Evolutionary conservation across 1,140 invertebrate genomes (phyloP).

Genomic region (Tribolium madens): DNA sequence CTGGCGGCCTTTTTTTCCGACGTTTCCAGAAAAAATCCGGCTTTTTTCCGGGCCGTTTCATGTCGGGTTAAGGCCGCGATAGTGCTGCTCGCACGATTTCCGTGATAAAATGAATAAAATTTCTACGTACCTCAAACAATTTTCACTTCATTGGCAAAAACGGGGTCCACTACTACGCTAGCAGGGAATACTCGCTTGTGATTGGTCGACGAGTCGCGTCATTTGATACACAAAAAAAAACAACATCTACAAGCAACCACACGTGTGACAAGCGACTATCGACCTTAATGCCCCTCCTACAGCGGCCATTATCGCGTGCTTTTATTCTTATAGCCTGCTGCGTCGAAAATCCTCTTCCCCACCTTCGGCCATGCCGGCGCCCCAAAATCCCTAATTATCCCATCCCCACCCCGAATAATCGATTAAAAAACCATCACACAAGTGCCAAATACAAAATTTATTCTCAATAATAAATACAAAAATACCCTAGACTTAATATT

Average conservation of each 20-base stretch:
- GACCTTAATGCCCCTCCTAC: neutral
- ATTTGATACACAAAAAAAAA: conserved; percentile 65
- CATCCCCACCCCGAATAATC: conserved; percentile 16
- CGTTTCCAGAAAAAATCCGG: conserved; percentile 50
- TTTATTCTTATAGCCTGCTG: neutral
- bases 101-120: conserved; percentile 66
- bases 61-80: conserved; percentile 49
- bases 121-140: conserved; percentile 66
- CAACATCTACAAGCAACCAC: conserved; percentile 55
- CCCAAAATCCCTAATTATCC: conserved; percentile 28
- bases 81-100: conserved; percentile 60
- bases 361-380: conserved; percentile 21
- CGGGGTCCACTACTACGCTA: conserved; percentile 63
- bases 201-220: conserved; percentile 63
- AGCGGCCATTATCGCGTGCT: neutral
- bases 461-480: conserved; percentile 36
- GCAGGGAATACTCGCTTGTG: conserved; percentile 61
- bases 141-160: conserved; percentile 64
- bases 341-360: conserved; percentile 22
- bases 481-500: conserved; percentile 29
- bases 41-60: conserved; percentile 51
- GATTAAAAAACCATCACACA: conserved; percentile 3
- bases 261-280: neutral
- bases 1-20: neutral
- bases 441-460: conserved; percentile 28